These are phyloP conservation scores for Nicator chloris DNA, from an alignment of 2,113 vertebrate species.

Conservation along the genomic window DNA sequence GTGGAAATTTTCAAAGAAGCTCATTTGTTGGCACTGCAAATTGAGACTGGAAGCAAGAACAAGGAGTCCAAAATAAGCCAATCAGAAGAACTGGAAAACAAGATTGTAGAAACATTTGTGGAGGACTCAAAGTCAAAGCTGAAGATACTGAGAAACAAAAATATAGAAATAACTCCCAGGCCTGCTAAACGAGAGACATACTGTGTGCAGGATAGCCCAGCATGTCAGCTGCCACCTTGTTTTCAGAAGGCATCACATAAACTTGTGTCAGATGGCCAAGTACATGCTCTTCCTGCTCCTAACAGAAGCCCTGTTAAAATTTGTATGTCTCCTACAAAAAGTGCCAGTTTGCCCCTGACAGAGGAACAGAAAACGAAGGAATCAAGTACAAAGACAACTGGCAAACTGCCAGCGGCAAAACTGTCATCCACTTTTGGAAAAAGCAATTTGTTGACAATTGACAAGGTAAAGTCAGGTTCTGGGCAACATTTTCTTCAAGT, in stretches of 20 bases:
- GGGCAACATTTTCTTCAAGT: not conserved
- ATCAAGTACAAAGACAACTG: not conserved
- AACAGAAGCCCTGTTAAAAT: conserved; percentile 55
- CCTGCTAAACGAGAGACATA: conserved; percentile 84
- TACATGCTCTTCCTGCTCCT: not conserved
- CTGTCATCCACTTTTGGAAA: not conserved
- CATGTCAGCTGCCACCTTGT: conserved; percentile 64
- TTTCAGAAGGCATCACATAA: conserved; percentile 51
- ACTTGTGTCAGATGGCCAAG: not conserved
- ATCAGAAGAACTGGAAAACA: not conserved
- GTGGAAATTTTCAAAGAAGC: conserved; percentile 89
- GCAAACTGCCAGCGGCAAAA: conserved; percentile 18
- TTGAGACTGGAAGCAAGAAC: conserved; percentile 60
- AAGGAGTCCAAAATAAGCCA: not conserved
- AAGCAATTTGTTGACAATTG: conserved; percentile 16
- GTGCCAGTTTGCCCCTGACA: not conserved
- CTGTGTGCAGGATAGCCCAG: conserved; percentile 78
- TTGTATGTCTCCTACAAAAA: not conserved
- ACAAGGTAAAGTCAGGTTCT: conserved; percentile 64
- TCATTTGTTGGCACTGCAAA: conserved; percentile 74
- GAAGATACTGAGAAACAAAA: conserved; percentile 64
- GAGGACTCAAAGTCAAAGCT: conserved; percentile 76
- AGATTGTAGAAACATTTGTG: conserved; percentile 73
- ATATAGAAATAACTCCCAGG: conserved; percentile 64
- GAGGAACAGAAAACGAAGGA: not conserved